phyloP scores from a whole-genome alignment of 2,888 invertebrate genomes.

The Sycophila texana region DNA sequence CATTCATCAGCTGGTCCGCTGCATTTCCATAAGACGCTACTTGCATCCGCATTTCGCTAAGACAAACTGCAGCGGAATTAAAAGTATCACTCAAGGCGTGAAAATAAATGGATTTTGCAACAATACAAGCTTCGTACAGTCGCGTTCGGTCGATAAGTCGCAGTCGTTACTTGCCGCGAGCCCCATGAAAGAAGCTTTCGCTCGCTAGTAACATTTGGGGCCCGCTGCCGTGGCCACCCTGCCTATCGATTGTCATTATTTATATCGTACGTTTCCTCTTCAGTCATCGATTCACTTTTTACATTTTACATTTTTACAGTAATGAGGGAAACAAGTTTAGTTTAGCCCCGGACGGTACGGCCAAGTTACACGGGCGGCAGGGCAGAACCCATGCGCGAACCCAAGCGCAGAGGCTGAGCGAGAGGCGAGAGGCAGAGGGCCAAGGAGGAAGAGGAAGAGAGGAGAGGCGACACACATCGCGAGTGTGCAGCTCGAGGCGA shows the following conservation, averaged over 20 bases:
- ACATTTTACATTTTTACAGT: conserved; percentile 74
- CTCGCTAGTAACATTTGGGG: conserved; percentile 66
- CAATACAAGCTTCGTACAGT: too few species aligned
- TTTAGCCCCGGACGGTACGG: conserved; percentile 65
- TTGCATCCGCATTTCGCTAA: not conserved
- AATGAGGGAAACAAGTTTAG: conserved; percentile 70
- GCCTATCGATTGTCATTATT: conserved; percentile 76
- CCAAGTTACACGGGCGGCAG: conserved; percentile 60
- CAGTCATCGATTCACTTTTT: conserved; percentile 76
- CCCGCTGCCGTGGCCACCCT: conserved; percentile 63
- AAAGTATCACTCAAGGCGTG: not conserved
- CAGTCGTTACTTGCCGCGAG: not conserved
- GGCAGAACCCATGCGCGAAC: conserved; percentile 55
- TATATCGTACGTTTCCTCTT: conserved; percentile 76
- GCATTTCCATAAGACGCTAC: not conserved
- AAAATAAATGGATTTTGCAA: not conserved
- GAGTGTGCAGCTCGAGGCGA: too few species aligned
- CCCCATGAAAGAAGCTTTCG: too few species aligned
- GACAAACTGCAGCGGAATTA: not conserved
- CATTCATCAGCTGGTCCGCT: not conserved
- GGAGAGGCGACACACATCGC: not conserved
- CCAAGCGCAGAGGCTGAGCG: conserved; percentile 54
- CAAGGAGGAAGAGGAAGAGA: conserved; percentile 5
- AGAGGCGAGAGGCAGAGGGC: conserved; percentile 49
- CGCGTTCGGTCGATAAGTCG: not conserved